Evolutionary conservation across 1,140 invertebrate species (phyloP).

Genomic region (Halotydeus destructor): DNA sequence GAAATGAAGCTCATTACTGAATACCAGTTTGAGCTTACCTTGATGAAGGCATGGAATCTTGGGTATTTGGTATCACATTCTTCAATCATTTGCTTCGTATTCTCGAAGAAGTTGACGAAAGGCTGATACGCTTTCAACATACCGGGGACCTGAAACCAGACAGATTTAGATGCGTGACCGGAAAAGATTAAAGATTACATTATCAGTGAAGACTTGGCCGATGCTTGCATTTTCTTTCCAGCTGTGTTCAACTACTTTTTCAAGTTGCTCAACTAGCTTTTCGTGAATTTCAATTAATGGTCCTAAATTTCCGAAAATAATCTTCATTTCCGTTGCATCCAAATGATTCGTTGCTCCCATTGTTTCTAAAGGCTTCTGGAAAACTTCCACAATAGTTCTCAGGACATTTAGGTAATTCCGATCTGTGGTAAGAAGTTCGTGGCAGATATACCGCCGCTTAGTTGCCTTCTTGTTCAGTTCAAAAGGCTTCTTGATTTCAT

Average conservation of each 20-base stretch:
- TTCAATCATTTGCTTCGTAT: slow-evolving; percentile 73
- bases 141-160: slow-evolving; percentile 25
- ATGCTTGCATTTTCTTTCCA: slow-evolving; percentile 61
- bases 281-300: slow-evolving; percentile 80
- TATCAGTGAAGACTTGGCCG: slow-evolving; percentile 65
- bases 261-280: slow-evolving; percentile 55
- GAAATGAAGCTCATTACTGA: slow-evolving; percentile 5
- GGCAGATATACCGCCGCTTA: slow-evolving; percentile 18
- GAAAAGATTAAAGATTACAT: slow-evolving; percentile 28
- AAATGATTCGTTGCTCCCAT: slow-evolving; percentile 46
- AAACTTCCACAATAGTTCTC: slow-evolving; percentile 66
- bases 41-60: slow-evolving; percentile 92
- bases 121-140: slow-evolving; percentile 86
- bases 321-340: slow-evolving; percentile 75
- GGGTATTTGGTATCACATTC: slow-evolving; percentile 76
- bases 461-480: no score
- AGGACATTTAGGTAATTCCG: slow-evolving; percentile 89
- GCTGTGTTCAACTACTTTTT: slow-evolving; percentile 36
- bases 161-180: slow-evolving; percentile 14
- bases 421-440: slow-evolving; percentile 85
- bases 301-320: slow-evolving; percentile 86
- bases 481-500: no score
- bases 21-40: slow-evolving; percentile 37
- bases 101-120: slow-evolving; percentile 93
- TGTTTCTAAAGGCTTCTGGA: slow-evolving; percentile 53